phyloP scores from a whole-genome alignment of 2,113 vertebrate species.

The Marmota monax region DNA sequence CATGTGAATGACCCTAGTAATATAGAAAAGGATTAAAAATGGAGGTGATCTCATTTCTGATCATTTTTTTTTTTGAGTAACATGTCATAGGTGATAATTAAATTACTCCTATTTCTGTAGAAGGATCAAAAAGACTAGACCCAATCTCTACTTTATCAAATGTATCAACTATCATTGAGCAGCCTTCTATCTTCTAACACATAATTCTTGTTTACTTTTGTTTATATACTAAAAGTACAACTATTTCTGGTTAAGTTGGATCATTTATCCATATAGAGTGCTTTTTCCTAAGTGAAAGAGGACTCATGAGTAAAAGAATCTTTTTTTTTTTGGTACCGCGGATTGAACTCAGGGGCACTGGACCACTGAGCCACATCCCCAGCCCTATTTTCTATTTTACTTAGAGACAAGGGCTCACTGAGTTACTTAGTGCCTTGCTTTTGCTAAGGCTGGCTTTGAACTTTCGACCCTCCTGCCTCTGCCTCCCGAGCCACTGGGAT shows the following conservation, averaged over 20 bases:
- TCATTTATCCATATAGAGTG: neutral
- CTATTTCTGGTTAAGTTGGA: neutral
- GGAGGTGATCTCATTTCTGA: conserved; percentile 25
- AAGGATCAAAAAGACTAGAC: neutral
- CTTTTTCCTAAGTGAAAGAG: conserved; percentile 37
- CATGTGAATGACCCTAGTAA: conserved; percentile 96
- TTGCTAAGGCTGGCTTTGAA: no score
- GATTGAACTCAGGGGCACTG: no score
- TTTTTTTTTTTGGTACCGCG: no score
- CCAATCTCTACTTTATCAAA: neutral
- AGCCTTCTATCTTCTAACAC: neutral
- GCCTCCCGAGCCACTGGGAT: no score
- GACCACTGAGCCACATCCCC: no score
- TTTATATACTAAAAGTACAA: conserved; percentile 11
- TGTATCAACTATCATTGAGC: neutral
- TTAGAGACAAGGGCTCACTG: no score
- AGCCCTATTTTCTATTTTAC: no score
- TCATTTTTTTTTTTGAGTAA: neutral
- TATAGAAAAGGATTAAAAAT: conserved; percentile 68
- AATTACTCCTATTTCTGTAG: conserved; percentile 19
- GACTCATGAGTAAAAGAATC: neutral
- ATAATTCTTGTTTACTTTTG: conserved; percentile 24
- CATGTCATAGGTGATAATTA: conserved; percentile 9
- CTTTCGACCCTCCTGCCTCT: no score
- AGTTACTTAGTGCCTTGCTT: no score